A percentile compares a stretch with the other conserved stretches of the same genome.
These are phyloP conservation scores for Xestia c-nigrum DNA, from an alignment of 2,888 invertebrate genomes.

Conservation along the genomic window DNA sequence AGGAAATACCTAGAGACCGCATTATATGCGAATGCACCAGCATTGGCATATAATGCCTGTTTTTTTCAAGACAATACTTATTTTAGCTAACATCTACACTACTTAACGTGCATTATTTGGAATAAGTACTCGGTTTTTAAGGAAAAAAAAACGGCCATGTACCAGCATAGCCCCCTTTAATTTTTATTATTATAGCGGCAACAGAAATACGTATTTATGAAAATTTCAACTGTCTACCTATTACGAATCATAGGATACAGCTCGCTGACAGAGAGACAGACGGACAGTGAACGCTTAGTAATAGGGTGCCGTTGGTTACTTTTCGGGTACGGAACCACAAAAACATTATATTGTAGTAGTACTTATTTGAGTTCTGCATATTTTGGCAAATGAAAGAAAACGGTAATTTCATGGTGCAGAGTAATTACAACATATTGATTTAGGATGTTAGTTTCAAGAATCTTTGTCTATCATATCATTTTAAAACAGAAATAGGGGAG, in stretches of 20 bases:
- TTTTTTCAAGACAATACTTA: not conserved
- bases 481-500: too few species aligned
- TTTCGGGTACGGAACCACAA: too few species aligned
- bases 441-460: too few species aligned
- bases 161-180: too few species aligned
- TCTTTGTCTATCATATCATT: too few species aligned
- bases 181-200: not conserved
- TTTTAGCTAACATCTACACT: not conserved
- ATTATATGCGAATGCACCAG: constrained; percentile 3
- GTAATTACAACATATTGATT: too few species aligned
- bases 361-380: not conserved
- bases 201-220: not conserved
- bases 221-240: not conserved
- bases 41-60: constrained; percentile 8
- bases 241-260: not conserved
- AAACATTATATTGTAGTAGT: not conserved
- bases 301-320: too few species aligned
- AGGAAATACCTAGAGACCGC: constrained; percentile 7
- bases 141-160: not conserved
- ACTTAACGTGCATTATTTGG: not conserved
- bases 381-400: too few species aligned
- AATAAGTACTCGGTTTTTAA: too few species aligned
- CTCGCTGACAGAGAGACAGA: not conserved
- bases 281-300: too few species aligned
- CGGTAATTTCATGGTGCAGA: too few species aligned